Conservation (phyloP, 2,888 invertebrate species). For the Himalopsyche anomala region DNA sequence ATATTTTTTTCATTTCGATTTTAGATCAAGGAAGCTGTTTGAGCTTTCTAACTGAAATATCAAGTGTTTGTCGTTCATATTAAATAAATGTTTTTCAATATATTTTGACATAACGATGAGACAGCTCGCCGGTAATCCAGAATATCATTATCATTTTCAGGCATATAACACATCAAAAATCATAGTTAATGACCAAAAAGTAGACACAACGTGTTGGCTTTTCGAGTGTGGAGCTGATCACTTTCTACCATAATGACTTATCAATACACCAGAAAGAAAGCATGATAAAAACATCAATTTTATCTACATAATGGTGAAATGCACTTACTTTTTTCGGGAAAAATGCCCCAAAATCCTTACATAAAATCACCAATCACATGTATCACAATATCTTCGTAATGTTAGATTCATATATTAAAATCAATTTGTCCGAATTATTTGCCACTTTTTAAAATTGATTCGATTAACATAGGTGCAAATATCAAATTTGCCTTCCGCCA, state of each 20-base stretch:
- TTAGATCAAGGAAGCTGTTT: no score
- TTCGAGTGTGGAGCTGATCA: no score
- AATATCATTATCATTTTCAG: no score
- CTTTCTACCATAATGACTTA: not conserved
- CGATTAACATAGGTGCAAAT: not conserved
- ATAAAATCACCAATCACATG: not conserved
- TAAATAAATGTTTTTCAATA: no score
- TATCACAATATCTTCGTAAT: not conserved
- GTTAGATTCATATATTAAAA: not conserved
- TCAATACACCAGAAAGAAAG: not conserved
- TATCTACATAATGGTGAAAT: not conserved
- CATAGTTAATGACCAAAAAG: no score
- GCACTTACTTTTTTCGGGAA: conserved; percentile 10
- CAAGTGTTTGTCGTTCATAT: no score
- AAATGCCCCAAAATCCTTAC: not conserved
- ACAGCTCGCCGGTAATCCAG: no score
- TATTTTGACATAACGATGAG: no score
- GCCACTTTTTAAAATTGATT: not conserved
- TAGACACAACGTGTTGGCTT: no score
- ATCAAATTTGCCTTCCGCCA: conserved; percentile 29
- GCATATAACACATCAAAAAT: no score
- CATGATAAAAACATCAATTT: conserved; percentile 5
- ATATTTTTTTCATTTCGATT: no score
- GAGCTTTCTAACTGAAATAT: no score
- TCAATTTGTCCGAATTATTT: not conserved